Evolutionary conservation across 2,888 invertebrate species (phyloP), one percentile per base, ranked within the genome.

Genomic region (Lithophane leautieri): DNA sequence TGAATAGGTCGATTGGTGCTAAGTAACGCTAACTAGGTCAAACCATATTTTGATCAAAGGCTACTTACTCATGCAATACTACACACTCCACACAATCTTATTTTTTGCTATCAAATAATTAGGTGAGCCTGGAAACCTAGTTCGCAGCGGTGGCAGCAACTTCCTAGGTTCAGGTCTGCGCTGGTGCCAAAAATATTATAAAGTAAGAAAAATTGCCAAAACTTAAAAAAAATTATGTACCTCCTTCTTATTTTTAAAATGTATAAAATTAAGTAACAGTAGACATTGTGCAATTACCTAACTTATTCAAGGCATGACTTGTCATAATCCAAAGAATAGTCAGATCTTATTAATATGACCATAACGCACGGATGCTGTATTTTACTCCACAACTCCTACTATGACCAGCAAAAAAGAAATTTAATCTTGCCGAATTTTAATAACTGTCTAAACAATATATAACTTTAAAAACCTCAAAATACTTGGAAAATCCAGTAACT

Each of bases 1-100:
- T 96, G 95, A 95, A 95, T 90, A 91, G 91, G 90, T 92, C 90
- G 91, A 94, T 93, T 90, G 88, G 84, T 92, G 87, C 84, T 92
- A 92, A 90, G 88, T 91, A 90, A 89, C 86, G 82, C 74, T 90
- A 91, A 91, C 77, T 92, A 89, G 90, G 91, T 90, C 89, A 90
- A 81, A 88, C 75, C 76, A 75, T 82, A 87, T 83, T 82, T 79
- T 42, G 42, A 63, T 73, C 34, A 70, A 52, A 79, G 52, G 56
- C 66, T 34, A 34, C n/a, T n/a, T 70, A 63, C 71, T 66, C 69
- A 72, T 74, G 50, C 12, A 65, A 63, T n/a, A 67, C 28, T 72
- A 52, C 34, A 4, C 22, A 65, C 44, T 72, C 25, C 8, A 68
- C 52, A 54, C 47, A 28, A 40, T 60, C n/a, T 56, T 58, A n/a